A percentile compares a stretch with the other conserved stretches of the same genome.
phyloP scores from a whole-genome alignment of 2,888 invertebrate species.

The Leucophenga maculata region DNA sequence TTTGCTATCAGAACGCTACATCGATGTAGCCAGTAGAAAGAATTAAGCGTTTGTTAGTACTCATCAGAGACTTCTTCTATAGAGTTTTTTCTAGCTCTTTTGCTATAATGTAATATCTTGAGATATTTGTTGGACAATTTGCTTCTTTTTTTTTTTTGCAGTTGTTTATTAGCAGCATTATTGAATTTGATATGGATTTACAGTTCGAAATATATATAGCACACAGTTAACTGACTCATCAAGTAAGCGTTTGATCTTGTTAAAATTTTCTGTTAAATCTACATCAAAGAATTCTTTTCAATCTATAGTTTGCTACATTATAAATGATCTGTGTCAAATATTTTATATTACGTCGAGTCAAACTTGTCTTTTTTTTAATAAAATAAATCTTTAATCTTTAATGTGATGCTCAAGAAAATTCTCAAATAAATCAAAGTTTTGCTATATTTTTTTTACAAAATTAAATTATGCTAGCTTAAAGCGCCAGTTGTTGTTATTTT shows the following conservation, averaged over 20 bases:
- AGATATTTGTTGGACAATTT: neutral
- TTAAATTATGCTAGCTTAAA: conserved; percentile 21
- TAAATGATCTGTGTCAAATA: conserved; percentile 1
- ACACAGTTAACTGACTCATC: too few relatives aligned
- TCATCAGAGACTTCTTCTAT: too few relatives aligned
- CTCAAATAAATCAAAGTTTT: conserved; percentile 41
- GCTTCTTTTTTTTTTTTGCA: neutral
- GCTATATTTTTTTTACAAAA: conserved; percentile 22
- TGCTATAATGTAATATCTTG: neutral
- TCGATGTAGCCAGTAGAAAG: neutral
- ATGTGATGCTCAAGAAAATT: conserved; percentile 27
- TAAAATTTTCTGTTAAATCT: too few relatives aligned
- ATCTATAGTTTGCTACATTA: too few relatives aligned
- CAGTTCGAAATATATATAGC: neutral
- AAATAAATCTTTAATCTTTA: neutral
- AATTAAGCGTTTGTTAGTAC: neutral
- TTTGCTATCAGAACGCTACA: conserved; percentile 18
- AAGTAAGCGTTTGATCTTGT: too few relatives aligned
- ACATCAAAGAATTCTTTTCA: too few relatives aligned
- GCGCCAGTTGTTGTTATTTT: too few relatives aligned
- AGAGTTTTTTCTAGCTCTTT: neutral
- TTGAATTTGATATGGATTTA: neutral
- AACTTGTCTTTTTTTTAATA: neutral
- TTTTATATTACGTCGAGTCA: neutral
- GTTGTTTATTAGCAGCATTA: neutral